Percentiles rank a stretch among this genome's conserved stretches.
Evolutionary conservation across 2,888 invertebrate genomes (phyloP).

Genomic region (Helicoverpa assulta): DNA sequence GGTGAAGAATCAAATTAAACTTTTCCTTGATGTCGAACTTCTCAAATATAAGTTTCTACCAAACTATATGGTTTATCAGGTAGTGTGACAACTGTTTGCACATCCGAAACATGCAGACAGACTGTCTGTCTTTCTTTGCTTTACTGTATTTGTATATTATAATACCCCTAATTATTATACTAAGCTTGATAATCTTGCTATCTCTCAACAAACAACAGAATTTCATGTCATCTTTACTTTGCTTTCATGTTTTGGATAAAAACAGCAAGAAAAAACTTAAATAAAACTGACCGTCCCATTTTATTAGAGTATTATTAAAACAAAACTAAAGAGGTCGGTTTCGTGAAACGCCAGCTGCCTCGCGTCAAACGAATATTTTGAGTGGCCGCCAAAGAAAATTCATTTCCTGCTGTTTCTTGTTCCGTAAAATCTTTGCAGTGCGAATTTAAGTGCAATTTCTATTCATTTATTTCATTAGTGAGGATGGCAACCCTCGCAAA

Average conservation of each 20-base stretch:
- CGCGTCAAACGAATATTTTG: slow-evolving; percentile 67
- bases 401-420: slow-evolving; percentile 71
- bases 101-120: too few species aligned
- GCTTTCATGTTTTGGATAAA: neutral
- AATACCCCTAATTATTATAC: too few species aligned
- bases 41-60: neutral
- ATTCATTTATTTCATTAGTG: slow-evolving; percentile 60
- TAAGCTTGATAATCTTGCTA: too few species aligned
- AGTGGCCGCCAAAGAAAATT: slow-evolving; percentile 72
- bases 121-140: too few species aligned
- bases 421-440: slow-evolving; percentile 65
- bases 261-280: neutral
- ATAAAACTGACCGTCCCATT: slow-evolving; percentile 48
- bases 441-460: slow-evolving; percentile 61
- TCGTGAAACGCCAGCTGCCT: slow-evolving; percentile 55
- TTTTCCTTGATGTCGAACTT: slow-evolving; percentile 4
- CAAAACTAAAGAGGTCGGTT: slow-evolving; percentile 65
- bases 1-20: neutral
- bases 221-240: too few species aligned
- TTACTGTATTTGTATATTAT: too few species aligned
- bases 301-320: slow-evolving; percentile 63
- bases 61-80: too few species aligned
- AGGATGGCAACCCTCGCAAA: slow-evolving; percentile 10
- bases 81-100: too few species aligned
- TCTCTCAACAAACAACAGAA: too few species aligned